Conservation (phyloP, 92 coral and sea anemone genomes). For the Chrysogorgia sp. region DNA sequence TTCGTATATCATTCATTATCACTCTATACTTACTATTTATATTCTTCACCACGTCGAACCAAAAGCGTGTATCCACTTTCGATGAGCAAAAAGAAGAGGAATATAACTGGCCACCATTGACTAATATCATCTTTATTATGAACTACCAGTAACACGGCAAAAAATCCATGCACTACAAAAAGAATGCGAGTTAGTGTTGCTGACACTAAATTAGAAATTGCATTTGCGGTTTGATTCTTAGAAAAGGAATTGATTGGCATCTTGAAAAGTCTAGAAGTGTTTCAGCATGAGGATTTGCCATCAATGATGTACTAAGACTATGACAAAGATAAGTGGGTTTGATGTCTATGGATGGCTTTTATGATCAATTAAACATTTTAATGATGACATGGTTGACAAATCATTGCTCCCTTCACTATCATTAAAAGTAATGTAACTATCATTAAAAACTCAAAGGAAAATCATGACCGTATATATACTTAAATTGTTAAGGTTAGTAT, state of each 20-base stretch:
- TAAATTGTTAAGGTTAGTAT: too few relatives aligned
- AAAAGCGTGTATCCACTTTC: constrained; percentile 88
- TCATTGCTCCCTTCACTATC: background rate
- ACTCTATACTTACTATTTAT: constrained; percentile 79
- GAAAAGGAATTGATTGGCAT: background rate
- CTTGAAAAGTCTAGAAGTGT: background rate
- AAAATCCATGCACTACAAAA: constrained; percentile 86
- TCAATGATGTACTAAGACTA: background rate
- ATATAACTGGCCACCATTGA: constrained; percentile 77
- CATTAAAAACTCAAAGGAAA: too few relatives aligned
- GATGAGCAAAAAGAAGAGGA: constrained; percentile 70
- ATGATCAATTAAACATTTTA: background rate
- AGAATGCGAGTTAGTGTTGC: constrained; percentile 85
- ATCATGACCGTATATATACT: too few relatives aligned
- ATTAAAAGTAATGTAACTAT: too few relatives aligned
- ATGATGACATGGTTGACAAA: background rate
- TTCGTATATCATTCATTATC: too few relatives aligned
- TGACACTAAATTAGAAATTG: constrained; percentile 49
- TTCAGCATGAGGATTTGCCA: background rate
- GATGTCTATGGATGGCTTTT: too few relatives aligned
- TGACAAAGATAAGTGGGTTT: too few relatives aligned
- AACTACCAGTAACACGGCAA: constrained; percentile 82
- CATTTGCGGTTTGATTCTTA: background rate
- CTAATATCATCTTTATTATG: constrained; percentile 59
- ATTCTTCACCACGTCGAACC: constrained; percentile 92